Percentiles rank a stretch among this genome's conserved stretches.
Conservation (phyloP, 2,113 vertebrate species). For the Barbus barbus region DNA sequence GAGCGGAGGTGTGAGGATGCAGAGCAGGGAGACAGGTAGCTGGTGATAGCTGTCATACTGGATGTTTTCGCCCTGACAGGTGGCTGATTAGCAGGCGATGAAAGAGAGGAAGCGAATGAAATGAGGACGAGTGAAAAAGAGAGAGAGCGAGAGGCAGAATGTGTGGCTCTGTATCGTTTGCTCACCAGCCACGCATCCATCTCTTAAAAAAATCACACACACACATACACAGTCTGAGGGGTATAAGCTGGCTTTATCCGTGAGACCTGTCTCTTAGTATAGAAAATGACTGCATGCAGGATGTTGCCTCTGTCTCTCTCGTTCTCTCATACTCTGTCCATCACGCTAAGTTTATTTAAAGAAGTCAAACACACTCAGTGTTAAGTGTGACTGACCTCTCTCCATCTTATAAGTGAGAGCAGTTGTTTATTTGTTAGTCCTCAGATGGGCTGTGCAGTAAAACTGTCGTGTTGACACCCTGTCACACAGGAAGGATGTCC, state of each 20-base stretch:
- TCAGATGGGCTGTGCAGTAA: slow-evolving; percentile 15
- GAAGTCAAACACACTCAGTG: slow-evolving; percentile 23
- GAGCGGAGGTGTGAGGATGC: slow-evolving; percentile 29
- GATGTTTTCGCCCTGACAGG: slow-evolving; percentile 45
- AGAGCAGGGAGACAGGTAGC: slow-evolving; percentile 47
- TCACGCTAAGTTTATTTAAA: slow-evolving; percentile 22
- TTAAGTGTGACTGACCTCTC: slow-evolving; percentile 12
- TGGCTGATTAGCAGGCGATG: slow-evolving; percentile 39
- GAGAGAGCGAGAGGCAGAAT: not conserved
- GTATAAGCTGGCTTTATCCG: not conserved
- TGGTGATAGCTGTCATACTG: slow-evolving; percentile 57
- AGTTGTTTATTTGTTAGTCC: slow-evolving; percentile 38
- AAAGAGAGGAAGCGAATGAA: slow-evolving; percentile 10
- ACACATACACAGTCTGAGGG: not conserved
- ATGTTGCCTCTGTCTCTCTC: not conserved
- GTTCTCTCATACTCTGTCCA: not conserved
- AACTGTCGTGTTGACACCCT: slow-evolving; percentile 41
- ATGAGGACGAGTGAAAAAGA: not conserved
- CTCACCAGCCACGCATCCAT: not conserved
- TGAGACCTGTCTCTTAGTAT: slow-evolving; percentile 5
- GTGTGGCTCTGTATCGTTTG: slow-evolving; percentile 4
- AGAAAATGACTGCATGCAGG: slow-evolving; percentile 3
- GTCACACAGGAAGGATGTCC: slow-evolving; percentile 34
- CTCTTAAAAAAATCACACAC: not conserved
- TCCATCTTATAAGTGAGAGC: slow-evolving; percentile 11